A percentile compares a stretch with the other conserved stretches of the same genome.
Evolutionary conservation across 2,113 vertebrate genomes (phyloP).

Genomic region (Cephalophus harveyi): DNA sequence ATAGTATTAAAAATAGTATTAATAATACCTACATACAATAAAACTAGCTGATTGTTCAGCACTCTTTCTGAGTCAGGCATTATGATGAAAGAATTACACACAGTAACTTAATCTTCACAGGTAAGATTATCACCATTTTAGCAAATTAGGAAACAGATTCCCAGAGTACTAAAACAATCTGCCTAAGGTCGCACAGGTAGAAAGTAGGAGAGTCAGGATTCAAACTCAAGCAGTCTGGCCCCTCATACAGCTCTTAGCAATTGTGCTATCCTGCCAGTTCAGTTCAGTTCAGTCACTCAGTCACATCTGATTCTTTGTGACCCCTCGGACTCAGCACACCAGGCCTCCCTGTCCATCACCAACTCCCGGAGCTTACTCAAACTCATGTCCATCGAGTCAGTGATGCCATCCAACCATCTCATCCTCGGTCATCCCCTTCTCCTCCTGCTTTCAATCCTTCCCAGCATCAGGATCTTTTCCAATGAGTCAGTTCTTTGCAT

Average conservation of each 20-base stretch:
- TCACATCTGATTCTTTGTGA: accelerated
- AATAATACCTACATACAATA: background rate
- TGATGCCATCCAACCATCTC: background rate
- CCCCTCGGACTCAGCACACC: background rate
- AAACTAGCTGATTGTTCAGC: background rate
- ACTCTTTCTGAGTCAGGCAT: background rate
- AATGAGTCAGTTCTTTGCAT: background rate
- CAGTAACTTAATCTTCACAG: background rate
- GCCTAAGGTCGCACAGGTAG: background rate
- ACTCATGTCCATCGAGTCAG: background rate
- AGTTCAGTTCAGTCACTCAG: background rate
- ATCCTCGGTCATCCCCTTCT: background rate
- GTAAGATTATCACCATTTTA: background rate
- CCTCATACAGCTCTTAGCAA: background rate
- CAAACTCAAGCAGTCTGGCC: background rate
- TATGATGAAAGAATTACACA: background rate
- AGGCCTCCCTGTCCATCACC: background rate
- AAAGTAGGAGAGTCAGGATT: background rate
- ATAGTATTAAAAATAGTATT: background rate
- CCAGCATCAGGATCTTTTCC: background rate
- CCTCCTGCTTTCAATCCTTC: background rate
- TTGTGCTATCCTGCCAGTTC: background rate
- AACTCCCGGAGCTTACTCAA: background rate
- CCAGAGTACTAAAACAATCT: background rate
- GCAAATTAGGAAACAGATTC: background rate